Base-by-base conservation (phyloP, 2,113 vertebrate species). In the Craseonycteris thonglongyai region DNA sequence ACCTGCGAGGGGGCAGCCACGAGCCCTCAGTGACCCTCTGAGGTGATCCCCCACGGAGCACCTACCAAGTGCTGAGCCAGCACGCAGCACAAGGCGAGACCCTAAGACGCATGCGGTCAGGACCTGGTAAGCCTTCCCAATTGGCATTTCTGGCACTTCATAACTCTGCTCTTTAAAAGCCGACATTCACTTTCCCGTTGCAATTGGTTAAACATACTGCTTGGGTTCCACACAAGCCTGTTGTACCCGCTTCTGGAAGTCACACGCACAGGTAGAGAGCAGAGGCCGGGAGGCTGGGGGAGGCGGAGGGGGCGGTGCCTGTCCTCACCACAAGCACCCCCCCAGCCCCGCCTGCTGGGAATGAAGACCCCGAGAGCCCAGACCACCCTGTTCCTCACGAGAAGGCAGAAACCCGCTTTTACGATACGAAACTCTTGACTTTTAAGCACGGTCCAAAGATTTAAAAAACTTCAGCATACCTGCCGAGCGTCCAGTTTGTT, bases 211-310 rank as follows among this genome's bases (percentile, higher is more conserved):
- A 92, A 69, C 56, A 54, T 30, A 90, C n/a, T 75, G n/a, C 18
- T 75, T 33, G 30, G 59, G 45, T 91, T 86, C 51, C 75, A 75
- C 26, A 89, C 92, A 95, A 69, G 90, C 45, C 40, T 59, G 74
- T 24, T 69, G 86, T 51, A 85, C 54, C 45, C 33, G 28, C 16
- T 51, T 58, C 16, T 38, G 56, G 54, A 94, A 91, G 38, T 68
- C 59, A 45, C 61, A n/a, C n/a, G n/a, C n/a, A n/a, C n/a, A n/a
- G n/a, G n/a, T n/a, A n/a, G n/a, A n/a, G n/a, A n/a, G n/a, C n/a
- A n/a, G n/a, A n/a, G n/a, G 15, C 9, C 18, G 76, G 35, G 15
- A 0, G 22, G 3, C 9, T 16, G 28, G 38, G 7, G n/a, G 40
- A 16, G 47, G 42, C 16, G 30, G 33, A 59, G 81, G 47, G 40